These are phyloP conservation scores for Siniperca scherzeri DNA, from an alignment of 2,797 vertebrate genomes.

Conservation along the genomic window DNA sequence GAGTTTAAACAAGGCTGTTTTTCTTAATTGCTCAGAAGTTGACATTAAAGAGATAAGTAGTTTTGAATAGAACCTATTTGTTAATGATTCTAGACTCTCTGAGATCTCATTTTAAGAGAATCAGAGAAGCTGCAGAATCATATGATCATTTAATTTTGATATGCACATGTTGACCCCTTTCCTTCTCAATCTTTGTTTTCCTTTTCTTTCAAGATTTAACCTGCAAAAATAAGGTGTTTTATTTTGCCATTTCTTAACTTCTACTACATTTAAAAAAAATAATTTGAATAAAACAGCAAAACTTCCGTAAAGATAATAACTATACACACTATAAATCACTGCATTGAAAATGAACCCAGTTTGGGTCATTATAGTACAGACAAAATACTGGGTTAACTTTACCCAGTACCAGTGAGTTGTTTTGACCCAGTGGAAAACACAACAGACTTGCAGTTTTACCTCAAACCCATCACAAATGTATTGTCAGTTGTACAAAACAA, in stretches of 20 bases:
- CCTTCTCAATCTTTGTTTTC: background rate
- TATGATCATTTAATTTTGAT: background rate
- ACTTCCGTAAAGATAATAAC: too few species aligned
- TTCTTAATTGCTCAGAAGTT: background rate
- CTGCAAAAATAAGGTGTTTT: background rate
- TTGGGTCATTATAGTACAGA: too few species aligned
- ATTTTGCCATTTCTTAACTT: background rate
- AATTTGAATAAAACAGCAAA: too few species aligned
- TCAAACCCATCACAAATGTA: too few species aligned
- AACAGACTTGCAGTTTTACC: too few species aligned
- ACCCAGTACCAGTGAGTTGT: too few species aligned
- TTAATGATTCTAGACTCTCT: background rate
- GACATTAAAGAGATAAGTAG: constrained; percentile 18
- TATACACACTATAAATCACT: too few species aligned
- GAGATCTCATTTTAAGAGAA: background rate
- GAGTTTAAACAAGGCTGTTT: constrained; percentile 5
- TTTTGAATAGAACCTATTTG: background rate
- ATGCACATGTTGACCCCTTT: background rate
- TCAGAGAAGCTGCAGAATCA: background rate
- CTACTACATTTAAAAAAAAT: too few species aligned
- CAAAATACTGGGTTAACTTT: too few species aligned
- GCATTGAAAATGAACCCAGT: too few species aligned
- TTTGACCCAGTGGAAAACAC: too few species aligned
- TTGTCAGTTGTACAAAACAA: too few species aligned
- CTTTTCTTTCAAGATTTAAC: background rate